phyloP scores from a whole-genome alignment of 2,113 vertebrate species.

The Patagioenas fasciata region DNA sequence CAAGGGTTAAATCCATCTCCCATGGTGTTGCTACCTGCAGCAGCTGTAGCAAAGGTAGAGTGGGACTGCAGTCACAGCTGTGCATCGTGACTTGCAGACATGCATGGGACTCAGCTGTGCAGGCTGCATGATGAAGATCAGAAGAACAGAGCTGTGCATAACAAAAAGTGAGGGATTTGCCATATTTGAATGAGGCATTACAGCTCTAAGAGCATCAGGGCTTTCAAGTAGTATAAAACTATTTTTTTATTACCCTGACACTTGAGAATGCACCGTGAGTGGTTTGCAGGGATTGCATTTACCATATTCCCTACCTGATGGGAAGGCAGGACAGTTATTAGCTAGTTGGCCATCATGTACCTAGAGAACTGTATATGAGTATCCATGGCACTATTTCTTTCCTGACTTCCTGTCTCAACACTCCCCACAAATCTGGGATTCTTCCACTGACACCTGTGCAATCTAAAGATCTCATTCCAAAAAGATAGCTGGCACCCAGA shows the following conservation, averaged over 20 bases:
- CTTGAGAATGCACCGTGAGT: neutral
- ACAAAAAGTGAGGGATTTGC: neutral
- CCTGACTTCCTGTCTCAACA: neutral
- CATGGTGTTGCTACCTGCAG: neutral
- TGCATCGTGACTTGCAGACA: neutral
- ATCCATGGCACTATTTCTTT: neutral
- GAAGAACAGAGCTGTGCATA: neutral
- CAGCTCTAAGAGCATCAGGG: neutral
- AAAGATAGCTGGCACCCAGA: neutral
- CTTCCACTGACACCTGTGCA: accelerated
- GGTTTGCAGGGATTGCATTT: neutral
- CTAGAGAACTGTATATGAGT: neutral
- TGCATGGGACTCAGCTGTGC: accelerated
- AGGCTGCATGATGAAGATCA: neutral
- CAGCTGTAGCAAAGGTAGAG: neutral
- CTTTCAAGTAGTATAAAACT: neutral
- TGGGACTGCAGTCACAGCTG: accelerated
- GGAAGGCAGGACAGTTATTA: neutral
- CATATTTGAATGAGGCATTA: neutral
- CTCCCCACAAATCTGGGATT: neutral
- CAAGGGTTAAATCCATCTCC: neutral
- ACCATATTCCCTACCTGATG: neutral
- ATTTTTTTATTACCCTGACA: neutral
- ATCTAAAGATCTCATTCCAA: neutral
- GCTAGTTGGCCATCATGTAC: neutral